Evolutionary conservation across 2,888 invertebrate species (phyloP).

Genomic region (Arrhopalites spinosus): DNA sequence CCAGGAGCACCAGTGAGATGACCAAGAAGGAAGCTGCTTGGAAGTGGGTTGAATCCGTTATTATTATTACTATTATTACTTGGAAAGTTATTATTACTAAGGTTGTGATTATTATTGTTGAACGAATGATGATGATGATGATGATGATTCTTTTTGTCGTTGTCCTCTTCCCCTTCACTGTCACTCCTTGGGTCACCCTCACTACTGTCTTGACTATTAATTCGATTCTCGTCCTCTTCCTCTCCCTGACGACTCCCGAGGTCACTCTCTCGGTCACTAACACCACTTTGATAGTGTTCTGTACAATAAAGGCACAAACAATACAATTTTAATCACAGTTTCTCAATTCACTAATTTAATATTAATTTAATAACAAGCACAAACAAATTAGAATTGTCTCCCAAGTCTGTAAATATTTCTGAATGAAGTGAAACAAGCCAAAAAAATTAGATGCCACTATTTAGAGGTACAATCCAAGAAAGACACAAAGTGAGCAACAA

Average conservation of each 20-base stretch:
- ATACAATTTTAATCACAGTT: background rate
- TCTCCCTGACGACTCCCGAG: background rate
- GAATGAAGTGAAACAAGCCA: background rate
- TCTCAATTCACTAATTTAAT: background rate
- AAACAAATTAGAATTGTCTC: background rate
- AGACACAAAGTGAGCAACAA: background rate
- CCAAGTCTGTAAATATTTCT: background rate
- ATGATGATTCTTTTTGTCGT: background rate
- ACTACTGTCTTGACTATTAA: background rate
- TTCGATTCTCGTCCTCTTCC: background rate
- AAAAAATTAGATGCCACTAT: background rate
- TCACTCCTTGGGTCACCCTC: slow-evolving; percentile 42
- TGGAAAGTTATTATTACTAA: slow-evolving; percentile 40
- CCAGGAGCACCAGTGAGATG: slow-evolving; percentile 42
- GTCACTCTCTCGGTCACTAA: background rate
- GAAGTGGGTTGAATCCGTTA: slow-evolving; percentile 35
- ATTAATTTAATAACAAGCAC: background rate
- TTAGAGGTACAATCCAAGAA: background rate
- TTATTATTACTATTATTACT: slow-evolving; percentile 34
- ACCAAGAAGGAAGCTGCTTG: slow-evolving; percentile 51
- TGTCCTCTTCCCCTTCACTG: slow-evolving; percentile 37
- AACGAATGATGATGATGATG: slow-evolving; percentile 31
- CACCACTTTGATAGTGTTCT: background rate
- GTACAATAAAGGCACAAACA: background rate
- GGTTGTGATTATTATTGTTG: slow-evolving; percentile 44